A percentile compares a stretch with the other conserved stretches of the same genome.
These are phyloP conservation scores for Cynopterus sphinx DNA, from an alignment of 2,797 vertebrate genomes.

Conservation along the genomic window DNA sequence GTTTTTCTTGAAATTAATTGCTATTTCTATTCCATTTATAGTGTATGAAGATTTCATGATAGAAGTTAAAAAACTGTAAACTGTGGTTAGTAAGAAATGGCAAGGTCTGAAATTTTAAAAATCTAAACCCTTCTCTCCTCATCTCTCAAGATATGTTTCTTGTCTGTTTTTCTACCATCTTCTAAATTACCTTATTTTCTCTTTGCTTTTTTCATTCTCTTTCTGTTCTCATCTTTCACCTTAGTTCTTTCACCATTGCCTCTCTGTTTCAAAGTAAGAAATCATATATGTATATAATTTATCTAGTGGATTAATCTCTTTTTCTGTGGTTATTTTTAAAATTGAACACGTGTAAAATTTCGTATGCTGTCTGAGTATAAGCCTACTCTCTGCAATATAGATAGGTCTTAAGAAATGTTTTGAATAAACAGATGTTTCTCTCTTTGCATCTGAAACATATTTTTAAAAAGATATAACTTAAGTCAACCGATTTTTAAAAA, in stretches of 20 bases:
- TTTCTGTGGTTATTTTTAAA: background rate
- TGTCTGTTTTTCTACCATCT: background rate
- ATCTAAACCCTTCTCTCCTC: background rate
- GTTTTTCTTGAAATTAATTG: conserved; percentile 41
- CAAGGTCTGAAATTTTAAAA: background rate
- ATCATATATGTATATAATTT: background rate
- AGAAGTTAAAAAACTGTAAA: conserved; percentile 20
- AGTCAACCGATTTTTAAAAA: background rate
- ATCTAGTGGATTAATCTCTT: background rate
- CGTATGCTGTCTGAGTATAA: background rate
- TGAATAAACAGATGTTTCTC: background rate
- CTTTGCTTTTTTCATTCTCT: background rate
- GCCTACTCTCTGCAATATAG: background rate
- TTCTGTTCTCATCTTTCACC: background rate
- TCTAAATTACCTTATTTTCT: background rate
- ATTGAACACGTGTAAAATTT: background rate
- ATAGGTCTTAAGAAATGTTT: background rate
- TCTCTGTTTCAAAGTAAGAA: background rate
- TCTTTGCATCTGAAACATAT: background rate
- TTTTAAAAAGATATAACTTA: background rate
- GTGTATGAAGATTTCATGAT: conserved; percentile 17
- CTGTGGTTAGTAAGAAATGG: background rate
- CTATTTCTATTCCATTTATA: background rate
- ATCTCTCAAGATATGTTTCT: background rate
- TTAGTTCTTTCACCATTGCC: background rate